phyloP scores from a whole-genome alignment of 2,888 invertebrate species.

The Parelbella ahira region DNA sequence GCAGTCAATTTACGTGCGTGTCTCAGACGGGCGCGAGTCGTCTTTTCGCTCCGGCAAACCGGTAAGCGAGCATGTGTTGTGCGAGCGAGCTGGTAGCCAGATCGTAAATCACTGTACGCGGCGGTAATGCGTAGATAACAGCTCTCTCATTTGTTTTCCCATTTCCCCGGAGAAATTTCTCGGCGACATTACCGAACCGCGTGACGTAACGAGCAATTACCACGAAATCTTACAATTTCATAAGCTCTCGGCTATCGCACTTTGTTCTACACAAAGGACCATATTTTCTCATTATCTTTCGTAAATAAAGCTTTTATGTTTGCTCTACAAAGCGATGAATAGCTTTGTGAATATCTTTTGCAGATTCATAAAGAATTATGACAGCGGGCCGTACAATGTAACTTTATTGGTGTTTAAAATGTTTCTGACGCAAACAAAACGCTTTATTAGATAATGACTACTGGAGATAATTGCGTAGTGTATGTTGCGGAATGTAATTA shows the following conservation, averaged over 20 bases:
- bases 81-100: constrained; percentile 48
- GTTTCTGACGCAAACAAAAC: constrained; percentile 8
- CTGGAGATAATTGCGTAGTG: constrained; percentile 7
- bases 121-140: constrained; percentile 76
- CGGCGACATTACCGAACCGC: constrained; percentile 57
- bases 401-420: constrained; percentile 10
- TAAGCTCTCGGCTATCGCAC: constrained; percentile 32
- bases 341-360: constrained; percentile 15
- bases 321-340: constrained; percentile 21
- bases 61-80: constrained; percentile 39
- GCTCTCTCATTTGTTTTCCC: constrained; percentile 77
- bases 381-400: constrained; percentile 5
- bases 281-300: constrained; percentile 25
- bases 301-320: constrained; percentile 26
- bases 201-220: constrained; percentile 67
- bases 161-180: constrained; percentile 75
- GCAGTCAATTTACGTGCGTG: constrained; percentile 66
- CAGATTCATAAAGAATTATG: constrained; percentile 8
- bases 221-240: constrained; percentile 40
- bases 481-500: constrained; percentile 12
- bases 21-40: constrained; percentile 57
- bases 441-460: constrained; percentile 15
- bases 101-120: constrained; percentile 68
- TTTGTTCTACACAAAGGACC: constrained; percentile 23
- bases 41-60: constrained; percentile 52